Evolutionary conservation across 2,113 vertebrate genomes (phyloP).

Genomic region (Geococcyx californianus): DNA sequence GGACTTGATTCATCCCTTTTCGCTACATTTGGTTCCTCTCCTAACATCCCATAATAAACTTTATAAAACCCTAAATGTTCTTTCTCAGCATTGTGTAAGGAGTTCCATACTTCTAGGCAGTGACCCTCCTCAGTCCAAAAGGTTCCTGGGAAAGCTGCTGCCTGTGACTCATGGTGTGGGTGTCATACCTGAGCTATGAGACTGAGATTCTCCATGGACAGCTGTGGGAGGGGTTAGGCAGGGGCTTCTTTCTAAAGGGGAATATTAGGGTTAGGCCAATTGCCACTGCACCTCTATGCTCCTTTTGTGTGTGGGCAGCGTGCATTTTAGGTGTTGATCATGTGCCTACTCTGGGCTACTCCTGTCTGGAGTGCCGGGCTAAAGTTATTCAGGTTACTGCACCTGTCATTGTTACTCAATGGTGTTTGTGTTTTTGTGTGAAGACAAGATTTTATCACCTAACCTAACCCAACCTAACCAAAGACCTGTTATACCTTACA

Average conservation of each 20-base stretch:
- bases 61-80: not conserved
- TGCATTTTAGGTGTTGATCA: not conserved
- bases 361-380: too few species aligned
- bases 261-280: not conserved
- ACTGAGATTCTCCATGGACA: not conserved
- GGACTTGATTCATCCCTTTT: not conserved
- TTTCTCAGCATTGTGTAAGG: not conserved
- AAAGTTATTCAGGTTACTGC: not conserved
- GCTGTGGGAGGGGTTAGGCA: not conserved
- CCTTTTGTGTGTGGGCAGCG: not conserved
- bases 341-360: rapidly evolving
- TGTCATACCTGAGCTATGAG: not conserved
- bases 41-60: not conserved
- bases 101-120: not conserved
- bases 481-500: not conserved
- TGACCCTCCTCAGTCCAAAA: not conserved
- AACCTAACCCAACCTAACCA: not conserved
- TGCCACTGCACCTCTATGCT: not conserved
- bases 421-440: too few species aligned
- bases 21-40: not conserved
- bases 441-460: not conserved
- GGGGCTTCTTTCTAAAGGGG: not conserved
- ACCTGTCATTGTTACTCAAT: not conserved
- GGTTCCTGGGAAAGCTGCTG: not conserved
- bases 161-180: not conserved